These are phyloP conservation scores for Hirtodrosophila cameraria DNA, from an alignment of 2,888 invertebrate genomes.

Conservation along the genomic window DNA sequence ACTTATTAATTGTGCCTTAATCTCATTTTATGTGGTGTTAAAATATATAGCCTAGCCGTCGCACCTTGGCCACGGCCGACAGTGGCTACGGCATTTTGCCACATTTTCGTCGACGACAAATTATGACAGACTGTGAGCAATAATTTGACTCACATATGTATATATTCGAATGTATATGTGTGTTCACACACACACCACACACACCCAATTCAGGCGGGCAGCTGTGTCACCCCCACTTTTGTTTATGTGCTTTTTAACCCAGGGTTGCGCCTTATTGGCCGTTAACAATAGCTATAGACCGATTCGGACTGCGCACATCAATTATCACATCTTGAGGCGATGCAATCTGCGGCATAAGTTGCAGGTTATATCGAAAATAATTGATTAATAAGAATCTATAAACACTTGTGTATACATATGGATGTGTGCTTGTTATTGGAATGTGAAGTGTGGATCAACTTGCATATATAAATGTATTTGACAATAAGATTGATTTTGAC, in stretches of 20 bases:
- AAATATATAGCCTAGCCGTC: slow-evolving; percentile 14
- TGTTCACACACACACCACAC: background rate
- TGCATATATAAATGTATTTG: too few species aligned
- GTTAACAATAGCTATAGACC: slow-evolving; percentile 33
- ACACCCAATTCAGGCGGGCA: slow-evolving; percentile 21
- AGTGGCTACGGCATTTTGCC: slow-evolving; percentile 8
- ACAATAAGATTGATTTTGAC: too few species aligned
- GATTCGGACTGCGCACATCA: slow-evolving; percentile 27
- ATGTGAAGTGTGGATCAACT: too few species aligned
- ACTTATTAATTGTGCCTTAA: slow-evolving; percentile 46
- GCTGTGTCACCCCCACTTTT: slow-evolving; percentile 33
- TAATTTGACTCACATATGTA: slow-evolving; percentile 45
- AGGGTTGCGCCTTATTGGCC: slow-evolving; percentile 52
- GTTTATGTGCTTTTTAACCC: slow-evolving; percentile 64
- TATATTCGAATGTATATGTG: slow-evolving; percentile 4
- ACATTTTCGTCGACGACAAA: slow-evolving; percentile 50
- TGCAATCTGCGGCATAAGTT: background rate
- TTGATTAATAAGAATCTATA: too few species aligned
- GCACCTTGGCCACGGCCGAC: slow-evolving; percentile 18
- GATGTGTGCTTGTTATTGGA: too few species aligned
- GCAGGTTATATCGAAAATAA: too few species aligned
- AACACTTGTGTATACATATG: too few species aligned
- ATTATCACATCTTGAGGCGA: slow-evolving; percentile 2
- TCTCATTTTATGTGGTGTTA: slow-evolving; percentile 40
- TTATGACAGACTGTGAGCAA: slow-evolving; percentile 65